These are phyloP conservation scores for Leptoteleia sp. DNA, from an alignment of 1,140 invertebrate species.

Conservation along the genomic window DNA sequence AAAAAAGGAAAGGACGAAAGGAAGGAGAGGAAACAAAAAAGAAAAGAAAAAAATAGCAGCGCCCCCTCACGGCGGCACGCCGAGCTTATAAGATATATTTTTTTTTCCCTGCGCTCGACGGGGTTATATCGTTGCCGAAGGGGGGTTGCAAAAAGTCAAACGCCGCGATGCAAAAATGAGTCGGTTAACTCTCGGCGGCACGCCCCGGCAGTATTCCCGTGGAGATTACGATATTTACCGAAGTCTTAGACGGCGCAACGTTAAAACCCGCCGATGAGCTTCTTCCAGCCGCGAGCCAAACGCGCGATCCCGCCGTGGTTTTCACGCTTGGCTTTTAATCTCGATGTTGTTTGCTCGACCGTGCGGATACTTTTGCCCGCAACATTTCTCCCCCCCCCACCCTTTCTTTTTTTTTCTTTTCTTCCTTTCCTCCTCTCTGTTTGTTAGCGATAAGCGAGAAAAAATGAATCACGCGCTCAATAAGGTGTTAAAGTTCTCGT, in stretches of 20 bases:
- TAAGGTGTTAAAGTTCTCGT: constrained; percentile 33
- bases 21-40: too few species aligned
- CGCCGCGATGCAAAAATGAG: constrained; percentile 74
- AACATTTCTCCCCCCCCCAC: constrained; percentile 14
- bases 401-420: too few species aligned
- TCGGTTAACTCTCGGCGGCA: constrained; percentile 78
- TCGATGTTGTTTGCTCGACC: constrained; percentile 55
- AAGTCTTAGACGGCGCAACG: constrained; percentile 64
- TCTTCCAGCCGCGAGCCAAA: constrained; percentile 61
- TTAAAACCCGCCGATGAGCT: constrained; percentile 60
- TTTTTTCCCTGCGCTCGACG: constrained; percentile 35
- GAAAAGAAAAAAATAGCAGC: constrained; percentile 41
- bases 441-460: constrained; percentile 33
- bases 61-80: constrained; percentile 26
- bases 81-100: constrained; percentile 34
- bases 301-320: constrained; percentile 41
- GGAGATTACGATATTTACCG: constrained; percentile 78
- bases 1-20: constrained; percentile 25
- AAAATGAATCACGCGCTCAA: constrained; percentile 36
- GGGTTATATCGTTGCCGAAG: constrained; percentile 61
- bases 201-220: constrained; percentile 73
- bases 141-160: constrained; percentile 60
- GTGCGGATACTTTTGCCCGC: constrained; percentile 27
- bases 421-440: constrained; percentile 14
- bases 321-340: constrained; percentile 62